A percentile compares a stretch with the other conserved stretches of the same genome.
Conservation (phyloP, 2,888 invertebrate genomes). For the Plemyria rubiginata region DNA sequence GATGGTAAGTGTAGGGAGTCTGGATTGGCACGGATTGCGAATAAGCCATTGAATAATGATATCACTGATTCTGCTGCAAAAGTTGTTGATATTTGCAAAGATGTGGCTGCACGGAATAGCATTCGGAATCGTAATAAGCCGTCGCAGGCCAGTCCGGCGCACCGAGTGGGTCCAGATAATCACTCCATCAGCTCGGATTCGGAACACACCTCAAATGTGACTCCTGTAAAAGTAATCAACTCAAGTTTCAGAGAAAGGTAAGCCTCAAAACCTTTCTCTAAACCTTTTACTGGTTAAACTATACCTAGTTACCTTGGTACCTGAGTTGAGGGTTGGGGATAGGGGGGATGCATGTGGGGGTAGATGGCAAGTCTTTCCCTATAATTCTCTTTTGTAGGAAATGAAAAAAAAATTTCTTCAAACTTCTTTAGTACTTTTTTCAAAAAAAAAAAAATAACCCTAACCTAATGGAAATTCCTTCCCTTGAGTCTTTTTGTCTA, state of each 20-base stretch:
- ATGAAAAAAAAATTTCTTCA: too few species aligned
- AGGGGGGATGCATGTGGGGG: too few species aligned
- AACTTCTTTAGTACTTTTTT: too few species aligned
- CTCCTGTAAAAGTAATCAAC: constrained; percentile 84
- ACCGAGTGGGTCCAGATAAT: constrained; percentile 71
- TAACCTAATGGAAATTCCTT: too few species aligned
- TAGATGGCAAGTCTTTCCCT: too few species aligned
- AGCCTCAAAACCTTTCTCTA: too few species aligned
- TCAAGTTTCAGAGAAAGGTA: constrained; percentile 86
- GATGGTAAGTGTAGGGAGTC: constrained; percentile 94
- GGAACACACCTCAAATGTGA: constrained; percentile 87
- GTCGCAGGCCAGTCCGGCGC: constrained; percentile 68
- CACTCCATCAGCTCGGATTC: constrained; percentile 90
- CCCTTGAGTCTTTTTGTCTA: too few species aligned
- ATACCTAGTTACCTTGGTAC: too few species aligned
- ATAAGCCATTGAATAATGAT: constrained; percentile 58
- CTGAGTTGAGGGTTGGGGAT: too few species aligned
- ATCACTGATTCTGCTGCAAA: constrained; percentile 56
- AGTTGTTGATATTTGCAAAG: constrained; percentile 55
- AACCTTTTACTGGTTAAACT: too few species aligned
- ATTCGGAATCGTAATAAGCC: constrained; percentile 66
- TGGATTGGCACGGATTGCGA: constrained; percentile 63
- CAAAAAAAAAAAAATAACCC: too few species aligned
- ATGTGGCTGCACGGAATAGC: constrained; percentile 53
- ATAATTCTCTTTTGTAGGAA: too few species aligned